These are phyloP conservation scores for Oenanthe oenanthe DNA, from an alignment of 2,113 vertebrate genomes.

Conservation along the genomic window DNA sequence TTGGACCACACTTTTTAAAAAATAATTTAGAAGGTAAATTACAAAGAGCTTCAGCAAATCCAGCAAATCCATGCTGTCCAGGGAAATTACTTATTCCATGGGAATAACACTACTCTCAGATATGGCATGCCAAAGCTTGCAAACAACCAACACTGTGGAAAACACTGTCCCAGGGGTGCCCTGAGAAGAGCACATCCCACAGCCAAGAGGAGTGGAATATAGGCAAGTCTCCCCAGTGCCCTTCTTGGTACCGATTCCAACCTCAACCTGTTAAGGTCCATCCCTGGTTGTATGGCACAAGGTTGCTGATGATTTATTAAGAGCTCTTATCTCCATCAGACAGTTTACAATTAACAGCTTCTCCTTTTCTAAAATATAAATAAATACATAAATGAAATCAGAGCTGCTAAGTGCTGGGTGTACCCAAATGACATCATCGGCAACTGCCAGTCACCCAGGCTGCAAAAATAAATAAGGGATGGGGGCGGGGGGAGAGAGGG, in stretches of 20 bases:
- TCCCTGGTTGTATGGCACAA: not conserved
- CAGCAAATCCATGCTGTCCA: not conserved
- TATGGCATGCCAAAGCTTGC: not conserved
- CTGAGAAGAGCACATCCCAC: not conserved
- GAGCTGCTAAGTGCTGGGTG: conserved; percentile 46
- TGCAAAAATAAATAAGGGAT: conserved; percentile 54
- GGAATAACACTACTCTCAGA: not conserved
- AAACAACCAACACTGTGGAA: not conserved
- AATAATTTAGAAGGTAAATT: not conserved
- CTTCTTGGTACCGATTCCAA: not conserved
- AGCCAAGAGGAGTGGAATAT: not conserved
- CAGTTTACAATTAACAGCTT: conserved; percentile 66
- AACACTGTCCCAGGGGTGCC: not conserved
- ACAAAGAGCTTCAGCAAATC: not conserved
- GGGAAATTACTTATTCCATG: not conserved
- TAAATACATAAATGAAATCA: conserved; percentile 62
- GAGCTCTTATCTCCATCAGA: conserved; percentile 57
- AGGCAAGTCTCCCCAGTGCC: fast-evolving
- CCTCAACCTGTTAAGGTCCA: not conserved
- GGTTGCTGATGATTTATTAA: conserved; percentile 63
- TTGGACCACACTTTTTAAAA: not conserved
- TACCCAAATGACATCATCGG: conserved; percentile 59
- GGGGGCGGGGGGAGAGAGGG: not conserved
- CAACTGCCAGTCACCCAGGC: conserved; percentile 38
- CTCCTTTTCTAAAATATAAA: conserved; percentile 65